Evolutionary conservation across 1,140 invertebrate genomes (phyloP).

Genomic region (Pseudomyrmex cubaensis): DNA sequence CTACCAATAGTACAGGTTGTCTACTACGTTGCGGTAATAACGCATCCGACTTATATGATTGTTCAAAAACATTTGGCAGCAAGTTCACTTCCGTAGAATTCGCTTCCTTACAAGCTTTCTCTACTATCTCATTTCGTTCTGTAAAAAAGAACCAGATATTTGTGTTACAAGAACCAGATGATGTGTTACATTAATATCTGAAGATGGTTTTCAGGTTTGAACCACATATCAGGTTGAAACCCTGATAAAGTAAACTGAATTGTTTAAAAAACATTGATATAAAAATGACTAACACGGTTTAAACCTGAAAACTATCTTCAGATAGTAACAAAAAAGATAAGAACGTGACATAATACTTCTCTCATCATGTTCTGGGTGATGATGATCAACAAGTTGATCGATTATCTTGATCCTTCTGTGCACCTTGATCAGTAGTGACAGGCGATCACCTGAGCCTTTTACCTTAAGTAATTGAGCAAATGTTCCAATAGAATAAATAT

Average conservation of each 20-base stretch:
- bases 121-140: slow-evolving; percentile 49
- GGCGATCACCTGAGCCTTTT: slow-evolving; percentile 94
- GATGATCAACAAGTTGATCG: slow-evolving; percentile 91
- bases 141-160: background rate
- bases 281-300: too few relatives aligned
- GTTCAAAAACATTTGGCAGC: slow-evolving; percentile 36
- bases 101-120: slow-evolving; percentile 63
- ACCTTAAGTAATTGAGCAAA: slow-evolving; percentile 99
- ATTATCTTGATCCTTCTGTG: slow-evolving; percentile 95
- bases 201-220: too few relatives aligned
- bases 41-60: slow-evolving; percentile 75
- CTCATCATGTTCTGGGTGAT: slow-evolving; percentile 83
- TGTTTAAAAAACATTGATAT: too few relatives aligned
- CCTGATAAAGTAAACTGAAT: too few relatives aligned
- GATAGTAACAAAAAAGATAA: background rate
- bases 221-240: too few relatives aligned
- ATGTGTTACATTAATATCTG: too few relatives aligned
- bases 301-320: too few relatives aligned
- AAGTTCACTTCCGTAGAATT: slow-evolving; percentile 17
- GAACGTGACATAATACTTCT: background rate
- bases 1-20: slow-evolving; percentile 93
- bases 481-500: slow-evolving; percentile 96
- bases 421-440: slow-evolving; percentile 97
- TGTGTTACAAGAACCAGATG: too few relatives aligned
- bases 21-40: slow-evolving; percentile 61